Evolutionary conservation across 2,797 vertebrate genomes (phyloP).

Genomic region (Centropyge bicolor): DNA sequence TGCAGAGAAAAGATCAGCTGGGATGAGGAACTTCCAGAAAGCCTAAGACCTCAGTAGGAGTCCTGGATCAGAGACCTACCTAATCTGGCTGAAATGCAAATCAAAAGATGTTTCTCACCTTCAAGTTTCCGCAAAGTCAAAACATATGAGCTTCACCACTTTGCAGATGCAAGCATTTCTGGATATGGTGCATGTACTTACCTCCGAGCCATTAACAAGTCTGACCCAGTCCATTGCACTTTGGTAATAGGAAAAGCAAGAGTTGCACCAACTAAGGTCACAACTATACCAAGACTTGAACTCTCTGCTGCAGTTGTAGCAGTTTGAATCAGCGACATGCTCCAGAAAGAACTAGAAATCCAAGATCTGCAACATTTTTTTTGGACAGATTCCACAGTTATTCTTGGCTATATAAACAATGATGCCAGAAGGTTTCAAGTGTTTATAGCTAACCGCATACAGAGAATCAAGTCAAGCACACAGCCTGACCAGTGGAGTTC

Average conservation of each 20-base stretch:
- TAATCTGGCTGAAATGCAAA: not conserved
- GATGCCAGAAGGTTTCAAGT: conserved; percentile 15
- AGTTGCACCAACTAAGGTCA: not conserved
- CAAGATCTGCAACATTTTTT: not conserved
- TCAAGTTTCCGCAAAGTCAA: not conserved
- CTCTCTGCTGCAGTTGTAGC: not conserved
- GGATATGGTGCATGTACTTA: not conserved
- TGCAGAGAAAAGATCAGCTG: not conserved
- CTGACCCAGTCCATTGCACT: not conserved
- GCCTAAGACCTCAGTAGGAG: not conserved
- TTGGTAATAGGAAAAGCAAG: not conserved
- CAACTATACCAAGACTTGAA: not conserved
- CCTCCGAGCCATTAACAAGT: not conserved
- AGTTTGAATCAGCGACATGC: not conserved
- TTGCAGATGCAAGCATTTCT: not conserved
- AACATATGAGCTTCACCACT: not conserved
- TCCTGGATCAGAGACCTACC: not conserved
- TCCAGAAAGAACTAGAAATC: not conserved
- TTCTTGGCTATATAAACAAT: not conserved
- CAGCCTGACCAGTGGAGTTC: conserved; percentile 50
- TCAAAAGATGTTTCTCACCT: not conserved
- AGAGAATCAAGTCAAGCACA: conserved; percentile 49
- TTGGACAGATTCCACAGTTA: not conserved
- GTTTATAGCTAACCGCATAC: conserved; percentile 24
- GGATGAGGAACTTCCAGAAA: not conserved